Percentiles rank a stretch among this genome's conserved stretches.
Conservation (phyloP, 1,140 invertebrate genomes). For the Linepithema humile region DNA sequence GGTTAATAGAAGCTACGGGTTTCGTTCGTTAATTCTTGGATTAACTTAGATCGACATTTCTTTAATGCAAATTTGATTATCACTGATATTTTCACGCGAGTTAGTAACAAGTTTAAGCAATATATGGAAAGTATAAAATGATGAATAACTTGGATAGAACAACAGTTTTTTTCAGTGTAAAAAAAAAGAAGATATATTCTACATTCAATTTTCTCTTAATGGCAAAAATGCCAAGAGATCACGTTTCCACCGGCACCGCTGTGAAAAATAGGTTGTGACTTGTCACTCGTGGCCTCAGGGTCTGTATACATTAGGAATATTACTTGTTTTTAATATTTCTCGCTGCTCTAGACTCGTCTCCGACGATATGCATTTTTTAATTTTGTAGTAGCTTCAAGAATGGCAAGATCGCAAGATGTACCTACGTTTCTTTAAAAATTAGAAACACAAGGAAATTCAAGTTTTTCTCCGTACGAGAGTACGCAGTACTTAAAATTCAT, state of each 20-base stretch:
- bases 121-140: neutral
- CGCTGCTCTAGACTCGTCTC: neutral
- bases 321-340: slow-evolving; percentile 32
- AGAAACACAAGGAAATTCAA: neutral
- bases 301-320: slow-evolving; percentile 47
- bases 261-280: slow-evolving; percentile 19
- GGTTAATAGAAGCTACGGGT: neutral
- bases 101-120: neutral
- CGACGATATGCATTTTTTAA: slow-evolving; percentile 37
- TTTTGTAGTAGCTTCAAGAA: neutral
- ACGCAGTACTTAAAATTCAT: slow-evolving; percentile 6
- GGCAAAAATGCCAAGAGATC: neutral
- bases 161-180: neutral
- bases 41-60: neutral
- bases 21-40: neutral
- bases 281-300: neutral
- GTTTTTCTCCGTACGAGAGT: neutral
- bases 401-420: neutral
- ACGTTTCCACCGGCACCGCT: neutral
- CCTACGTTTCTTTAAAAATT: slow-evolving; percentile 21
- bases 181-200: neutral
- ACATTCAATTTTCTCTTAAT: slow-evolving; percentile 7
- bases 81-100: neutral
- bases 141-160: neutral
- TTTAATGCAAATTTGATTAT: neutral